Base-by-base conservation (phyloP, 2,888 invertebrate genomes). In the Drosophila neutralis region DNA sequence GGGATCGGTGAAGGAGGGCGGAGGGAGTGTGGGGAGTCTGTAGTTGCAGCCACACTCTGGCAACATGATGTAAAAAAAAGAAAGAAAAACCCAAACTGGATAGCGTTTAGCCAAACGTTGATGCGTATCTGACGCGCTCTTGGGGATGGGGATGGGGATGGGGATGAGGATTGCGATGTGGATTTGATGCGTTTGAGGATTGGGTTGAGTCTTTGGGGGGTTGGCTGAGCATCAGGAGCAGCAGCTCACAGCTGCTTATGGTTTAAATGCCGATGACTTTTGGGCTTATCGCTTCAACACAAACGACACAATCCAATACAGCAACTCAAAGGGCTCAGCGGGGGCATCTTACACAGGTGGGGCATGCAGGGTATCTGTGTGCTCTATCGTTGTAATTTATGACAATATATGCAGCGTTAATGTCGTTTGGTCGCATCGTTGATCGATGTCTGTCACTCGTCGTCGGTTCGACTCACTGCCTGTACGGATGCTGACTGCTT, bases 381-480 rank as follows among this genome's bases (percentile, higher is more conserved):
- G 51, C 56, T 65, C 69, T 77, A 76, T 71, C 66, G 68, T 78
- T 81, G 88, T 92, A 92, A 91, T 91, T 91, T 92, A 92, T 91
- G 91, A 89, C 91, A 92, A 92, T 92, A 87, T 92, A 92, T 92
- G 85, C 92, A 90, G 92, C 87, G 92, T 89, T 91, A 91, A 92
- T 92, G 90, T 92, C 91, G 83, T 66, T 70, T 70, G 76, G 69
- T 79, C 68, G 82, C 86, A 74, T 76, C 78, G 76, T 90, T 86
- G 85, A 86, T 86, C 85, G 85, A 86, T 86, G 85, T 88, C 85
- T 86, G 87, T 90, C 86, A 88, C 74, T 87, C 72, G 77, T 27
- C n/a, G 45, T 69, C 71, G 66, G 49, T 57, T 64, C 69, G 70
- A 24, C 65, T 64, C 73, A 36, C 58, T 38, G 29, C 48, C 67